Conservation (phyloP, 2,113 vertebrate genomes). For the Addax nasomaculatus region DNA sequence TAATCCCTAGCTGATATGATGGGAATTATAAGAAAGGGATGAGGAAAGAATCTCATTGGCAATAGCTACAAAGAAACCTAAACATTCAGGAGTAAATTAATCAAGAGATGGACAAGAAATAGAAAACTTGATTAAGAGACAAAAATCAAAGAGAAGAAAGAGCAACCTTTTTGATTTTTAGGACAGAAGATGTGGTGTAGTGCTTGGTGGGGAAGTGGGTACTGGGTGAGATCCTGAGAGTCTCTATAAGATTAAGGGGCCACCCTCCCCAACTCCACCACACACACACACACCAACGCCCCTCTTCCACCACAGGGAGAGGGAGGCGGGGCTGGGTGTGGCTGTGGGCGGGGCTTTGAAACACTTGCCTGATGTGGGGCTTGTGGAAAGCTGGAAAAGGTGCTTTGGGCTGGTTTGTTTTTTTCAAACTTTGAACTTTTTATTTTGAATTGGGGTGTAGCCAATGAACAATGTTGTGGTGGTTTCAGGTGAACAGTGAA, state of each 20-base stretch:
- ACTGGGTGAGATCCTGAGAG: neutral
- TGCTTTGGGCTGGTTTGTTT: neutral
- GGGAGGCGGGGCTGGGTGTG: neutral
- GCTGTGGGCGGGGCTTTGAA: neutral
- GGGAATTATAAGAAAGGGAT: neutral
- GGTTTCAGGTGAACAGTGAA: neutral
- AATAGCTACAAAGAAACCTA: neutral
- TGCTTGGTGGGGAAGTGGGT: neutral
- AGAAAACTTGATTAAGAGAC: neutral
- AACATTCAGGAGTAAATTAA: neutral
- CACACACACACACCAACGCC: neutral
- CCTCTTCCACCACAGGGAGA: neutral
- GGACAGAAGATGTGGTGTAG: neutral
- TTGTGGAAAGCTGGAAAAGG: neutral
- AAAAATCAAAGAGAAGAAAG: neutral
- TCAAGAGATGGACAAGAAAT: neutral
- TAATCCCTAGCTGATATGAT: neutral
- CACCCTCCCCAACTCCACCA: accelerated
- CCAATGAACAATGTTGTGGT: neutral
- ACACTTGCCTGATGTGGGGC: neutral
- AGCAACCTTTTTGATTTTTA: neutral
- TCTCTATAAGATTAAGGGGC: neutral
- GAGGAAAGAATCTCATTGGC: neutral
- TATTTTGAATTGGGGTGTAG: neutral
- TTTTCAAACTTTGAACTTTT: neutral